Base-by-base conservation (phyloP, 2,888 invertebrate species). In the Gortyna flavago region DNA sequence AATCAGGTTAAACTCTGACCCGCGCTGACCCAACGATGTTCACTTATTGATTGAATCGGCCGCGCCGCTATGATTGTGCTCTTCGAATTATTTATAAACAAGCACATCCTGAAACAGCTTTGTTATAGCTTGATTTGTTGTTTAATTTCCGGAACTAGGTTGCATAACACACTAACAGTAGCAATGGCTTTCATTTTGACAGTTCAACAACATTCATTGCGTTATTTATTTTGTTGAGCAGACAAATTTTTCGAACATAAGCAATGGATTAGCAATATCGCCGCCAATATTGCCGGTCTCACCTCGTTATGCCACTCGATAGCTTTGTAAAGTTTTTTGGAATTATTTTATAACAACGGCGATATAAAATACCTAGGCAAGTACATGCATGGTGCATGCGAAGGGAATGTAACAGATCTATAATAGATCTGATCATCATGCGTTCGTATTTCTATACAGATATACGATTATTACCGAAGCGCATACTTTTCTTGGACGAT, bases 1-100 rank as follows among this genome's bases (percentile, higher is more conserved):
- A 92, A 92, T 91, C 86, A 81, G 84, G 87, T 91, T 91, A 89
- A 89, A 90, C 89, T 87, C 79, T 86, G 91, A 75, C 88, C 88
- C 83, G 79, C 84, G 81, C 84, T 84, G 85, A 87, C 85, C 89
- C 81, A 66, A 44, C 77, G 74, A 77, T 70, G 87, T 76, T 9
- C 72, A 44, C 72, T 79, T 86, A 86, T 87, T 85, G 89, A 89
- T 89, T 87, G 90, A 88, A 84, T 85, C 68, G 83, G 77, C n/a
- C n/a, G n/a, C 54, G 77, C 71, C 73, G 74, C 80, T 85, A 80
- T 86, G 74, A 86, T 89, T 88, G 81, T 68, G 72, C 59, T 79
- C 77, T 85, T 85, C 73, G 75, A 82, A 75, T 72, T 80, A 81
- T 84, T 83, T 83, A 81, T 81, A 75, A 78, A 79, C 76, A 78